Evolutionary conservation across 2,113 vertebrate genomes (phyloP).

Genomic region (Nesoenas mayeri): DNA sequence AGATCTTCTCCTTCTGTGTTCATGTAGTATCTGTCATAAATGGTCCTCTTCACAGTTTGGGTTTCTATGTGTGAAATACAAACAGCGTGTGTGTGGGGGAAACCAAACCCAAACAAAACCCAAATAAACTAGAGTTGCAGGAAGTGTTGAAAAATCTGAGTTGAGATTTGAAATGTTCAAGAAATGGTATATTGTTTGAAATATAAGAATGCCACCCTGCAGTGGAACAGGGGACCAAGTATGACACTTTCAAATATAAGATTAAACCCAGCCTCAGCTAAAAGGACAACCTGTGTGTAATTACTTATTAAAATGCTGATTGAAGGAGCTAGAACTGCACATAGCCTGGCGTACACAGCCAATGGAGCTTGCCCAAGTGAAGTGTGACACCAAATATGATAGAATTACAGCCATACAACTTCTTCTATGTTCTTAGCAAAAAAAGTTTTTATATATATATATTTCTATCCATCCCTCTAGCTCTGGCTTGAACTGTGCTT

Average conservation of each 20-base stretch:
- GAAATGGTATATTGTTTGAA: neutral
- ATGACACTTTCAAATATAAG: neutral
- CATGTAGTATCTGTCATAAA: neutral
- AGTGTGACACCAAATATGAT: neutral
- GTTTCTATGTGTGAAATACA: neutral
- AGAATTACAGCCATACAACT: neutral
- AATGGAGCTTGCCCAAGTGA: neutral
- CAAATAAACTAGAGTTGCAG: neutral
- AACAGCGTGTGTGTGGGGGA: neutral
- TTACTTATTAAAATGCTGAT: neutral
- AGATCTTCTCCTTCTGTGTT: neutral
- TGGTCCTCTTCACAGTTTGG: neutral
- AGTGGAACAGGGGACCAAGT: neutral
- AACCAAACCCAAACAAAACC: neutral
- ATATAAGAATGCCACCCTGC: accelerated
- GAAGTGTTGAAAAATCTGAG: neutral
- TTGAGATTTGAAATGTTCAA: neutral
- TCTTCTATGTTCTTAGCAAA: neutral
- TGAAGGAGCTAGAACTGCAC: neutral
- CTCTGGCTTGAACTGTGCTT: neutral
- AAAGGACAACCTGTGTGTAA: neutral
- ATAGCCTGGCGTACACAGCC: neutral
- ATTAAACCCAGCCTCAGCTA: neutral
- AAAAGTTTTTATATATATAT: neutral
- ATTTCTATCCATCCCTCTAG: neutral